phyloP scores from a whole-genome alignment of 2,888 invertebrate genomes.

The Cataglyphis livida region DNA sequence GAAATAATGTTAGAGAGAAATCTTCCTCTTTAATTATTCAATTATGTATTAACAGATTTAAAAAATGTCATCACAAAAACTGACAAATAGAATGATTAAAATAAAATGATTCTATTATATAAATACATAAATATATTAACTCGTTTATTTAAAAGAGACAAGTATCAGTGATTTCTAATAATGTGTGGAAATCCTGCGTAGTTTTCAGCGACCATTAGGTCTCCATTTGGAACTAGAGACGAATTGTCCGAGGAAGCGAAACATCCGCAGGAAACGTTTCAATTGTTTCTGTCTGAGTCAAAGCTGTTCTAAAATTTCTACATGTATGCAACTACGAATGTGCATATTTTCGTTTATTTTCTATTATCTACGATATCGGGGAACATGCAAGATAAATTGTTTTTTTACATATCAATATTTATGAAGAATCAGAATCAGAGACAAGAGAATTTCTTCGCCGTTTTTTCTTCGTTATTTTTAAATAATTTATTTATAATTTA shows the following conservation, averaged over 20 bases:
- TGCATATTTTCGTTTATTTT: conserved; percentile 2
- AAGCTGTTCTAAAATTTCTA: conserved; percentile 53
- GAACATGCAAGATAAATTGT: not conserved
- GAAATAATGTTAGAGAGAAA: not conserved
- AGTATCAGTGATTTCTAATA: not conserved
- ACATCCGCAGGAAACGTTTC: conserved; percentile 67
- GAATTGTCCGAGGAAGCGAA: conserved; percentile 62
- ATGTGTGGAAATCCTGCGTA: not conserved
- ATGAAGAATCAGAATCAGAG: not conserved
- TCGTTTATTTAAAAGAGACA: not conserved
- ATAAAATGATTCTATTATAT: not conserved
- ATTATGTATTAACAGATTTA: not conserved
- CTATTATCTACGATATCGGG: not conserved
- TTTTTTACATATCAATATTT: not conserved
- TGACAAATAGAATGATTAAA: not conserved
- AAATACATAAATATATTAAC: not conserved
- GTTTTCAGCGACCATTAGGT: conserved; percentile 33
- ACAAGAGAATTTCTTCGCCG: not conserved
- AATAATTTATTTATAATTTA: conserved; percentile 3
- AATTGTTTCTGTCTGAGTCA: conserved; percentile 49
- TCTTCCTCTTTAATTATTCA: too few relatives aligned
- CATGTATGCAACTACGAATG: conserved; percentile 22
- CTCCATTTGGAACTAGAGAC: conserved; percentile 39
- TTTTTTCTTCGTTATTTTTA: not conserved
- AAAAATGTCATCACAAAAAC: not conserved